A percentile compares a stretch with the other conserved stretches of the same genome.
Evolutionary conservation across 2,888 invertebrate genomes (phyloP).

Genomic region (Ypsolopha scabrella): DNA sequence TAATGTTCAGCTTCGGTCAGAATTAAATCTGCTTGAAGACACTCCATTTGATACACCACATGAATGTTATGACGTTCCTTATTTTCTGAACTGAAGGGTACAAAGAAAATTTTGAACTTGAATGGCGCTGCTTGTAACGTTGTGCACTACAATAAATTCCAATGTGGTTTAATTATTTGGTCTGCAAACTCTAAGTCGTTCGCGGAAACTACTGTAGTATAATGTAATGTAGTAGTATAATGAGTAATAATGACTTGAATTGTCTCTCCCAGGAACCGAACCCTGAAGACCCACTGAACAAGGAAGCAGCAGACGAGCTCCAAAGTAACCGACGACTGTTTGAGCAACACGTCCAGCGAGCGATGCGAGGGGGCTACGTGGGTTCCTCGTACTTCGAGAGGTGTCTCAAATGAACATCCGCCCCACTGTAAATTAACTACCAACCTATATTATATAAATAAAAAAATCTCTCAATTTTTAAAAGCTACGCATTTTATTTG

Average conservation of each 20-base stretch:
- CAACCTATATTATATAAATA: constrained; percentile 1
- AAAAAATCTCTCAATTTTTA: constrained; percentile 5
- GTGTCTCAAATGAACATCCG: constrained; percentile 88
- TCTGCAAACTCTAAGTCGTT: no score
- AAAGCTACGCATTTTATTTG: neutral
- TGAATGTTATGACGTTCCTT: no score
- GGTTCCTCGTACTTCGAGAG: constrained; percentile 95
- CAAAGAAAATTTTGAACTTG: no score
- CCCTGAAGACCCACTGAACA: constrained; percentile 98
- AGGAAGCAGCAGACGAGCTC: constrained; percentile 97
- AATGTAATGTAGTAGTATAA: no score
- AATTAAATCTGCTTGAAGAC: no score
- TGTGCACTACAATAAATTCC: no score
- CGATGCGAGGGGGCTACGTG: constrained; percentile 96
- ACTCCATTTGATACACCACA: no score
- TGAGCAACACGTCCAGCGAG: constrained; percentile 95
- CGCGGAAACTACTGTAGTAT: no score
- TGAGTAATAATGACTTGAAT: no score
- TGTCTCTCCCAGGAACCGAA: constrained; percentile 85
- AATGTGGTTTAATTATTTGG: no score
- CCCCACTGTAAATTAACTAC: constrained; percentile 8
- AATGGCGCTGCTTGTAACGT: no score
- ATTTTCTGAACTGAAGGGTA: neutral
- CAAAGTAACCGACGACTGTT: constrained; percentile 94
- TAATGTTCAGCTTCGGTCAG: no score